Conservation (phyloP, 1,140 invertebrate species). For the Cydia splendana region DNA sequence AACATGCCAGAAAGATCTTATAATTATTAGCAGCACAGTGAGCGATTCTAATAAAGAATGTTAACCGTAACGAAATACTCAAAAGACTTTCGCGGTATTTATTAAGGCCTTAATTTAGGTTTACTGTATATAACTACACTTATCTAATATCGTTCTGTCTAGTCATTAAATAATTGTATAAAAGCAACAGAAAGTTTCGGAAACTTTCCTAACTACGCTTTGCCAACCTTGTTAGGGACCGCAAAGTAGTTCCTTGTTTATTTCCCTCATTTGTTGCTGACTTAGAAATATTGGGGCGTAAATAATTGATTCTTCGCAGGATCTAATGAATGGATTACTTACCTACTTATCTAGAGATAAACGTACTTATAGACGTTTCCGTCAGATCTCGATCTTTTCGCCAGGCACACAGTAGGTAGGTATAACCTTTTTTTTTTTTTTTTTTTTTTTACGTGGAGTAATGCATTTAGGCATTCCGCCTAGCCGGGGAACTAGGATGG, state of each 20-base stretch:
- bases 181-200: background rate
- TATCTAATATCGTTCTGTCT: background rate
- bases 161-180: background rate
- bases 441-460: too few species aligned
- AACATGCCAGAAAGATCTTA: too few species aligned
- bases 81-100: background rate
- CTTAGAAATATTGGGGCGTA: conserved; percentile 17
- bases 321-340: background rate
- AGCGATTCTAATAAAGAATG: too few species aligned
- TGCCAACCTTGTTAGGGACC: background rate
- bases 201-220: conserved; percentile 13
- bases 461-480: too few species aligned
- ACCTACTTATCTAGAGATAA: background rate
- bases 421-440: too few species aligned
- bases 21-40: too few species aligned
- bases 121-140: background rate
- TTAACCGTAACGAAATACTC: too few species aligned
- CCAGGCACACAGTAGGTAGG: too few species aligned
- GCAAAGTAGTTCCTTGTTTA: conserved; percentile 26
- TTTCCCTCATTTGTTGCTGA: conserved; percentile 3
- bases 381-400: too few species aligned
- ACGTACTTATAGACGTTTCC: too few species aligned
- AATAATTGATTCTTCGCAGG: conserved; percentile 8
- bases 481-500: too few species aligned
- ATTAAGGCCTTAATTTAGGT: background rate